Percentiles rank a stretch among this genome's conserved stretches.
Evolutionary conservation across 2,797 vertebrate genomes (phyloP).

Genomic region (Euphonia xanthogaster): DNA sequence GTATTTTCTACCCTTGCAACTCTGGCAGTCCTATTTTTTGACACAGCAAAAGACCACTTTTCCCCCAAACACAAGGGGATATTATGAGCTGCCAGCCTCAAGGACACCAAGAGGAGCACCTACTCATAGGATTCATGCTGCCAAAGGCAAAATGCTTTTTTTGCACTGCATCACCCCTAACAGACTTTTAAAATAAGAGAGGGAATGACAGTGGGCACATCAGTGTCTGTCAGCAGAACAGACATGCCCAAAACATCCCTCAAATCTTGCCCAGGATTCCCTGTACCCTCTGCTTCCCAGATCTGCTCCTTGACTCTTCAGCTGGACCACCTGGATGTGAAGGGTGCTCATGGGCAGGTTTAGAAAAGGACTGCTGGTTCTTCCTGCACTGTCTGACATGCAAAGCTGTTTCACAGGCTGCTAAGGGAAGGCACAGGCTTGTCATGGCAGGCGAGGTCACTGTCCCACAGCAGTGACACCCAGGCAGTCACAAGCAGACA

Average conservation of each 20-base stretch:
- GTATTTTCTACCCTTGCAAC: not conserved
- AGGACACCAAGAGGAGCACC: fast-evolving
- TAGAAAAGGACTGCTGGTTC: not conserved
- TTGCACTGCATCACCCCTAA: not conserved
- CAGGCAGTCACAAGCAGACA: not conserved
- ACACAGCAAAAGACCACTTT: not conserved
- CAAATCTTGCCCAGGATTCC: not conserved
- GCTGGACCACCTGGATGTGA: not conserved
- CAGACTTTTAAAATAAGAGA: not conserved
- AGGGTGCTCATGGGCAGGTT: not conserved
- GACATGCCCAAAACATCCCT: not conserved
- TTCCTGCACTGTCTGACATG: not conserved
- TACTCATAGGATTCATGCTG: not conserved
- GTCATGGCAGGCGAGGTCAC: not conserved
- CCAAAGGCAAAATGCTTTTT: not conserved
- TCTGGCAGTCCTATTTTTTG: not conserved
- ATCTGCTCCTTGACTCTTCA: not conserved
- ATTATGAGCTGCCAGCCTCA: not conserved
- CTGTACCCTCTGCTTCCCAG: not conserved
- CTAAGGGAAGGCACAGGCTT: not conserved
- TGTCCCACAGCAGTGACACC: not conserved
- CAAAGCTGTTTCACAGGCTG: not conserved
- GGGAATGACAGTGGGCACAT: not conserved
- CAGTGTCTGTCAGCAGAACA: not conserved
- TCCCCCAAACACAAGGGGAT: not conserved